Conservation (phyloP, 2,888 invertebrate genomes). For the Lithosia quadra region DNA sequence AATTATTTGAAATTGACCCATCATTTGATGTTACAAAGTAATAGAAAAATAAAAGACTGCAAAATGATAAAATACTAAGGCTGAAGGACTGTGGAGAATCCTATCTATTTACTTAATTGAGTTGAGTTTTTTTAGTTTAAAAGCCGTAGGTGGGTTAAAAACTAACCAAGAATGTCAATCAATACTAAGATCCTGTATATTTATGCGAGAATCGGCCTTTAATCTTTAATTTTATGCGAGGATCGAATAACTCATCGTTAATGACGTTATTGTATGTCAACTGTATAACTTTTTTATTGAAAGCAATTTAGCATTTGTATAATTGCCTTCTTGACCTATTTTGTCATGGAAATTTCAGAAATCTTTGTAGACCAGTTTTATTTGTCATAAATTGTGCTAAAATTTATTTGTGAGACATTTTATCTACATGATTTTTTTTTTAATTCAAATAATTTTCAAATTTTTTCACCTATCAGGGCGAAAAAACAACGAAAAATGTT, state of each 20-base stretch:
- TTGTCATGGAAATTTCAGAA: neutral
- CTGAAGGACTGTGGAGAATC: neutral
- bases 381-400: too few relatives aligned
- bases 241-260: constrained; percentile 61
- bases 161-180: constrained; percentile 43
- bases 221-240: constrained; percentile 66
- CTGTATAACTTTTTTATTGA: constrained; percentile 41
- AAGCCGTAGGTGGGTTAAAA: constrained; percentile 47
- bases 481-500: too few relatives aligned
- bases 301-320: constrained; percentile 47
- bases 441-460: too few relatives aligned
- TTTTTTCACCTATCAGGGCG: too few relatives aligned
- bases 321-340: constrained; percentile 34
- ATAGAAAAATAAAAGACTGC: neutral
- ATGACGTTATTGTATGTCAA: constrained; percentile 73
- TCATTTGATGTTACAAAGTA: too few relatives aligned
- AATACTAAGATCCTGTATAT: constrained; percentile 52
- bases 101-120: neutral
- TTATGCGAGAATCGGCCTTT: constrained; percentile 59
- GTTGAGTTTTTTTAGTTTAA: constrained; percentile 19
- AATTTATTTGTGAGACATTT: too few relatives aligned
- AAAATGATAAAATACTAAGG: neutral
- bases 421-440: too few relatives aligned
- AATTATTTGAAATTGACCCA: too few relatives aligned
- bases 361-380: too few relatives aligned